phyloP scores from a whole-genome alignment of 2,888 invertebrate genomes.

The Leptopterna dolabrata region DNA sequence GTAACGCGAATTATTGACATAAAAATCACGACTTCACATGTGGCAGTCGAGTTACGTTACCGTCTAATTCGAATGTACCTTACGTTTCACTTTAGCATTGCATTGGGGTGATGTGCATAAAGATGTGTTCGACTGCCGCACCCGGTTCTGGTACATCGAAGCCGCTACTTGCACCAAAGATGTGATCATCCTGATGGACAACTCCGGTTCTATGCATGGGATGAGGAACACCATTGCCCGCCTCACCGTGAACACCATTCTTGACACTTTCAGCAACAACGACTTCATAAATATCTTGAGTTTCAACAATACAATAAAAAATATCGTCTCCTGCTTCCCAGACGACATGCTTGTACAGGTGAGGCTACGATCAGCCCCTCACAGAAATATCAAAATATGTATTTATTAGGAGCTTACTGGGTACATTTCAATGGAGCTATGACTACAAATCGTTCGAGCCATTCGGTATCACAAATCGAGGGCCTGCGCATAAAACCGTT shows the following conservation, averaged over 20 bases:
- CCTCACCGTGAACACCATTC: slow-evolving; percentile 86
- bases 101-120: slow-evolving; percentile 72
- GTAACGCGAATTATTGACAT: slow-evolving; percentile 67
- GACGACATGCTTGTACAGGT: slow-evolving; percentile 81
- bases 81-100: no score
- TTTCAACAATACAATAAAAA: slow-evolving; percentile 76
- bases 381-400: not conserved
- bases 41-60: no score
- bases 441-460: no score
- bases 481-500: no score
- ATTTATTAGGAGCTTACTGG: no score
- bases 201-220: slow-evolving; percentile 97
- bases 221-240: slow-evolving; percentile 79
- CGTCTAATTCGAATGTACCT: no score
- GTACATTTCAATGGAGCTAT: no score
- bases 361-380: slow-evolving; percentile 58
- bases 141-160: slow-evolving; percentile 95
- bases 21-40: no score
- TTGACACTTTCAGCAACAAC: slow-evolving; percentile 96
- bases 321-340: slow-evolving; percentile 85
- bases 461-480: no score
- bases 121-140: slow-evolving; percentile 81
- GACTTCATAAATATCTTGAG: slow-evolving; percentile 95
- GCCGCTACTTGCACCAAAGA: slow-evolving; percentile 98
- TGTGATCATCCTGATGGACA: slow-evolving; percentile 93